These are phyloP conservation scores for Pegoplata infirma DNA, from an alignment of 2,888 invertebrate species.

Conservation along the genomic window DNA sequence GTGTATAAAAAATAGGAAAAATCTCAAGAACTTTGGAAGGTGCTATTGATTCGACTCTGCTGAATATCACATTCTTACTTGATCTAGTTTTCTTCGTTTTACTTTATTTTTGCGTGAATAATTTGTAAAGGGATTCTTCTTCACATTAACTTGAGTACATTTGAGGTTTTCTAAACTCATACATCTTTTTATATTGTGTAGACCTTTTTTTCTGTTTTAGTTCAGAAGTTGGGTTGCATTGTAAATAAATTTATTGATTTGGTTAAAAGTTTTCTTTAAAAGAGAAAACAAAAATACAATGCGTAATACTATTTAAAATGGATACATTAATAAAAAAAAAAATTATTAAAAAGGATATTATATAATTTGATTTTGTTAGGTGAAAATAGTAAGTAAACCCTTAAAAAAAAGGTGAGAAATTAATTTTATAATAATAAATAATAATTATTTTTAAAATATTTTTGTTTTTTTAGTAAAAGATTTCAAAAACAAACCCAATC, in stretches of 20 bases:
- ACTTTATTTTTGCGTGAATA: not conserved
- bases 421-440: slow-evolving; percentile 13
- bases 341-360: not conserved
- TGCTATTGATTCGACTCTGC: too few species aligned
- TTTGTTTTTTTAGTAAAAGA: not conserved
- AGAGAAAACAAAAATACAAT: not conserved
- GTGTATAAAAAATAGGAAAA: too few species aligned
- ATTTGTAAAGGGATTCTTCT: not conserved
- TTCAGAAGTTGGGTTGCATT: not conserved
- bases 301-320: not conserved
- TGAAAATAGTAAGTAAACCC: too few species aligned
- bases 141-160: slow-evolving; percentile 31
- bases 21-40: too few species aligned
- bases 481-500: slow-evolving; percentile 8
- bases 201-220: not conserved
- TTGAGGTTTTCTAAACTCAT: slow-evolving; percentile 14
- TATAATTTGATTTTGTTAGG: not conserved
- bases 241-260: slow-evolving; percentile 27
- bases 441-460: slow-evolving; percentile 13
- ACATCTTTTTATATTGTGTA: not conserved
- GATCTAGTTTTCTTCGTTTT: not conserved
- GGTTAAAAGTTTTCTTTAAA: not conserved
- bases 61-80: too few species aligned
- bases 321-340: not conserved
- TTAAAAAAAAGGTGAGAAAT: slow-evolving; percentile 2